Conservation (phyloP, 2,888 invertebrate genomes). For the Drosophila kambysellisi region DNA sequence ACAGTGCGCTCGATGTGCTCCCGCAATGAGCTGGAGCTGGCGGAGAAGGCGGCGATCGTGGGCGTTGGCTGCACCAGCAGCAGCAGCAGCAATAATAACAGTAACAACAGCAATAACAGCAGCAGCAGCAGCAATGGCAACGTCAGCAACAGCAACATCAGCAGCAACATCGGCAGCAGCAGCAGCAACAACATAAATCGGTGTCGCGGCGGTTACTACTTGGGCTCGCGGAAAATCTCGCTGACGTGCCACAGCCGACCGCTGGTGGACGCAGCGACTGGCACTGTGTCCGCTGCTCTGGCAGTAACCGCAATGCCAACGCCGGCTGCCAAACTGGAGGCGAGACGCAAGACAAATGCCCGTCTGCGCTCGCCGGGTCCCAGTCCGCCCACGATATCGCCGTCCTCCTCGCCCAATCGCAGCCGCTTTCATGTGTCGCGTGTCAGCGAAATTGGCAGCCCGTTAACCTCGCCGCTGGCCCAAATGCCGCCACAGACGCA, state of each 20-base stretch:
- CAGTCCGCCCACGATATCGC: constrained; percentile 88
- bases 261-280: constrained; percentile 85
- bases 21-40: constrained; percentile 86
- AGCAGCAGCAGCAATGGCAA: constrained; percentile 29
- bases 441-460: constrained; percentile 81
- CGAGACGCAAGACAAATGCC: constrained; percentile 84
- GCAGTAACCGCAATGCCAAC: constrained; percentile 72
- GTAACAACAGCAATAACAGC: constrained; percentile 25
- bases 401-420: constrained; percentile 89
- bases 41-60: constrained; percentile 66
- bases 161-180: constrained; percentile 7
- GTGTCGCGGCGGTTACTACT: constrained; percentile 82
- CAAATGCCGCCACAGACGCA: constrained; percentile 67
- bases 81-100: constrained; percentile 12
- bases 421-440: constrained; percentile 85
- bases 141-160: constrained; percentile 13
- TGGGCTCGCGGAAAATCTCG: constrained; percentile 89
- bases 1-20: constrained; percentile 88
- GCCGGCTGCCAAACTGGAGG: constrained; percentile 80
- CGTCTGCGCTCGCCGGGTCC: constrained; percentile 90
- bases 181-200: constrained; percentile 46
- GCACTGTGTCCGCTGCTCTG: constrained; percentile 57
- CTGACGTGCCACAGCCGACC: constrained; percentile 89
- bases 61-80: constrained; percentile 46
- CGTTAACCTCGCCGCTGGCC: constrained; percentile 80